These are phyloP conservation scores for Hemibagrus wyckioides DNA, from an alignment of 2,113 vertebrate genomes.

Conservation along the genomic window DNA sequence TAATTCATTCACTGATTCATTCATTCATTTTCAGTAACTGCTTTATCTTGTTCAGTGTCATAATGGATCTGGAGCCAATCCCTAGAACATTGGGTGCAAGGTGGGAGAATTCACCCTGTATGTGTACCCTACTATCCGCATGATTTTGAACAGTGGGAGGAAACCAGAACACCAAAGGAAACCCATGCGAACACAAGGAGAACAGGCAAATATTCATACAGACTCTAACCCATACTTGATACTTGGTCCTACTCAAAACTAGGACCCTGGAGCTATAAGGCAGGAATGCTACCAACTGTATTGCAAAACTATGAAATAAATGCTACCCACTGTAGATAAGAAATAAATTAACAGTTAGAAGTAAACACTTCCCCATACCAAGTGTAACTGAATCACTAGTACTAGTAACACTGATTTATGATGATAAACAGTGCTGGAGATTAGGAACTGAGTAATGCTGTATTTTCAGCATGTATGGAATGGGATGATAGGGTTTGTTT, in stretches of 20 bases:
- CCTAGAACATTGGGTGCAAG: neutral
- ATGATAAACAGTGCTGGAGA: constrained; percentile 51
- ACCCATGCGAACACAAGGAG: neutral
- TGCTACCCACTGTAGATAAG: too few species aligned
- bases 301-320: neutral
- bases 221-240: neutral
- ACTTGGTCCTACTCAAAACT: too few species aligned
- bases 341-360: constrained; percentile 4
- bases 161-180: neutral
- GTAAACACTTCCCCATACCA: constrained; percentile 57
- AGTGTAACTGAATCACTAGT: constrained; percentile 49
- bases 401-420: constrained; percentile 34
- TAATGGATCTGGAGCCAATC: too few species aligned
- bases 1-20: constrained; percentile 21
- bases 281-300: neutral
- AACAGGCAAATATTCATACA: neutral
- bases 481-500: neutral
- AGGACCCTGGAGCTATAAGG: neutral
- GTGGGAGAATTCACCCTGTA: neutral
- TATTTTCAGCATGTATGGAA: constrained; percentile 27
- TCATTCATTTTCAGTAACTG: neutral
- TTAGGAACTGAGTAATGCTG: constrained; percentile 41
- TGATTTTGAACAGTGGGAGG: neutral
- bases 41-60: neutral
- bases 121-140: too few species aligned